Evolutionary conservation across 1,140 invertebrate species (phyloP).

Genomic region (Ylistrum balloti): DNA sequence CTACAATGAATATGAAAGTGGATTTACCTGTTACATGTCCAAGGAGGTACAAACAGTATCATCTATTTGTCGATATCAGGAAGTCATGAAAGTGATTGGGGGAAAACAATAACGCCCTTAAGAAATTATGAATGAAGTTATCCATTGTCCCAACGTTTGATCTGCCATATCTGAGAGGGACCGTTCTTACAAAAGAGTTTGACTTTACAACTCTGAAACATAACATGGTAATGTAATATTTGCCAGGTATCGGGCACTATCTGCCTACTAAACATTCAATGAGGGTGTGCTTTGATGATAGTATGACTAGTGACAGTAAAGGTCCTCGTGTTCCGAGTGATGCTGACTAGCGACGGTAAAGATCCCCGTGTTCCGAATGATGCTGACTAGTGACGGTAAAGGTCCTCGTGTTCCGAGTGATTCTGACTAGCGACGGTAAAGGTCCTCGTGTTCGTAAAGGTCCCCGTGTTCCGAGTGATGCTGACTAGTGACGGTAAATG

Average conservation of each 20-base stretch:
- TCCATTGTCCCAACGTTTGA: no score
- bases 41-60: no score
- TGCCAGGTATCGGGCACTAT: background rate
- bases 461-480: no score
- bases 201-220: background rate
- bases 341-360: background rate
- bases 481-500: background rate
- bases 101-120: no score
- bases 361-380: background rate
- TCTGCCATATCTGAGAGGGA: no score
- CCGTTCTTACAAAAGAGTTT: background rate
- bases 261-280: background rate
- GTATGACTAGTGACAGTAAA: no score
- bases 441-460: slow-evolving; percentile 1
- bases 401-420: background rate
- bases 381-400: background rate
- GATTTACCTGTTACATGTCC: no score
- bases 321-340: background rate
- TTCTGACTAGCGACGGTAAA: background rate
- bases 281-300: background rate
- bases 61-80: no score
- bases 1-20: no score
- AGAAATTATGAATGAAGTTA: no score
- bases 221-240: background rate
- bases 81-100: no score